Percentiles rank a stretch among this genome's conserved stretches.
phyloP scores from a whole-genome alignment of 1,140 invertebrate genomes.

The Tetramorium simillimum region DNA sequence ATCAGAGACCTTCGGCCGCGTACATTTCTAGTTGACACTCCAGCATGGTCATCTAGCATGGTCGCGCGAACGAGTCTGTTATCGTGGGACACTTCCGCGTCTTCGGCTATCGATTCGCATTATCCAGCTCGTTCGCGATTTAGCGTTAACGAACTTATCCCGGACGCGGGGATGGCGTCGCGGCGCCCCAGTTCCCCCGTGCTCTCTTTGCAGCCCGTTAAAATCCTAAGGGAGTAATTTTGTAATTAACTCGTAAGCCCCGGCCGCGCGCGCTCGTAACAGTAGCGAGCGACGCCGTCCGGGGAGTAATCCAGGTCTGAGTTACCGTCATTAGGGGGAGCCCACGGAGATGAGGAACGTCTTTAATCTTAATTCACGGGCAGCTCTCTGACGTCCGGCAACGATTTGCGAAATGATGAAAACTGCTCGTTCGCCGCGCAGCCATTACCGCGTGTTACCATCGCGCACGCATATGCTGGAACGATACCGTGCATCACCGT shows the following conservation, averaged over 20 bases:
- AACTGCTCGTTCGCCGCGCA: slow-evolving; percentile 4
- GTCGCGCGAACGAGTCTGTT: neutral
- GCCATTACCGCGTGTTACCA: slow-evolving; percentile 4
- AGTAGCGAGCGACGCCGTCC: slow-evolving; percentile 66
- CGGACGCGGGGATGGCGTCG: slow-evolving; percentile 22
- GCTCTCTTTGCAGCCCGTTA: slow-evolving; percentile 49
- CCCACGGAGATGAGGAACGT: slow-evolving; percentile 64
- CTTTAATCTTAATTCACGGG: slow-evolving; percentile 69
- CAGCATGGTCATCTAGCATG: neutral
- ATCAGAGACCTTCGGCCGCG: no score
- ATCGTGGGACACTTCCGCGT: neutral
- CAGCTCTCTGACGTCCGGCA: slow-evolving; percentile 16
- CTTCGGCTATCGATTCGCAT: slow-evolving; percentile 47
- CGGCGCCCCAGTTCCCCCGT: slow-evolving; percentile 12
- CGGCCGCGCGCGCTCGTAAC: slow-evolving; percentile 44
- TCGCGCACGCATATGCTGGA: neutral
- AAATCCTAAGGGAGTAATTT: slow-evolving; percentile 74
- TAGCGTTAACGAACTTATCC: slow-evolving; percentile 64
- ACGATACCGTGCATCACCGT: neutral
- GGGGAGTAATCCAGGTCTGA: slow-evolving; percentile 49
- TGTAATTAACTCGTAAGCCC: slow-evolving; percentile 66
- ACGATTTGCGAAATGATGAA: slow-evolving; percentile 49
- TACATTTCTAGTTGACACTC: neutral
- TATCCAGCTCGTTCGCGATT: slow-evolving; percentile 51
- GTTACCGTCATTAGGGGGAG: slow-evolving; percentile 66